These are phyloP conservation scores for Microchirus variegatus DNA, from an alignment of 2,797 vertebrate genomes.

Conservation along the genomic window DNA sequence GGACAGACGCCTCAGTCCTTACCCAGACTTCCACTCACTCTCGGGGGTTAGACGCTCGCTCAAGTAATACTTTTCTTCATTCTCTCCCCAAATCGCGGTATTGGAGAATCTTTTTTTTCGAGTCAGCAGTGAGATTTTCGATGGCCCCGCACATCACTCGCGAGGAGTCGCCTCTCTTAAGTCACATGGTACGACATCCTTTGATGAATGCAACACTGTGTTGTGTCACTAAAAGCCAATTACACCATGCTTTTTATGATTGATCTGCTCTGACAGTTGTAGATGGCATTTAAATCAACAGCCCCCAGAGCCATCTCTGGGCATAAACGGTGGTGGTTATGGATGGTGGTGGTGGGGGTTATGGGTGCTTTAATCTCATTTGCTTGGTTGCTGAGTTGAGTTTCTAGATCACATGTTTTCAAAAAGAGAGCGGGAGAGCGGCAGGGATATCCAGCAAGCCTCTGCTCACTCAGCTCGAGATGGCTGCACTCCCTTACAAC, in stretches of 20 bases:
- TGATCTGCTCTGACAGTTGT: constrained; percentile 81
- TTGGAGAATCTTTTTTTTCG: constrained; percentile 67
- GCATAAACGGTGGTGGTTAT: constrained; percentile 72
- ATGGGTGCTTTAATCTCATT: constrained; percentile 84
- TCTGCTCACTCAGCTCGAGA: constrained; percentile 78
- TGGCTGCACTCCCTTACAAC: constrained; percentile 75
- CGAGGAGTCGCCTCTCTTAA: constrained; percentile 49
- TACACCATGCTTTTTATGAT: constrained; percentile 81
- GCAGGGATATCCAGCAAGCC: constrained; percentile 69
- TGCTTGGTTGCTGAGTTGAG: constrained; percentile 83
- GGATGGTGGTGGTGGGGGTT: constrained; percentile 64
- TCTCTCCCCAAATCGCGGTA: constrained; percentile 57
- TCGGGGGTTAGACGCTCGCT: constrained; percentile 48
- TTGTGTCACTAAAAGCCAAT: constrained; percentile 84
- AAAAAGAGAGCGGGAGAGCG: constrained; percentile 70
- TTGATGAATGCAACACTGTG: constrained; percentile 79
- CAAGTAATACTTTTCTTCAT: constrained; percentile 60
- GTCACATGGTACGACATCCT: constrained; percentile 76
- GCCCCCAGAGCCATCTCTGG: constrained; percentile 73
- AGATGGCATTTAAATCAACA: constrained; percentile 81
- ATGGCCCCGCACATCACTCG: constrained; percentile 52
- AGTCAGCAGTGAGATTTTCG: constrained; percentile 74
- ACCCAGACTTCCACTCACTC: constrained; percentile 35
- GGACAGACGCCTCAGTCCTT: constrained; percentile 54
- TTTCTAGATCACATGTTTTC: constrained; percentile 83